These are phyloP conservation scores for Nomia melanderi DNA, from an alignment of 1,140 invertebrate genomes.

Conservation along the genomic window DNA sequence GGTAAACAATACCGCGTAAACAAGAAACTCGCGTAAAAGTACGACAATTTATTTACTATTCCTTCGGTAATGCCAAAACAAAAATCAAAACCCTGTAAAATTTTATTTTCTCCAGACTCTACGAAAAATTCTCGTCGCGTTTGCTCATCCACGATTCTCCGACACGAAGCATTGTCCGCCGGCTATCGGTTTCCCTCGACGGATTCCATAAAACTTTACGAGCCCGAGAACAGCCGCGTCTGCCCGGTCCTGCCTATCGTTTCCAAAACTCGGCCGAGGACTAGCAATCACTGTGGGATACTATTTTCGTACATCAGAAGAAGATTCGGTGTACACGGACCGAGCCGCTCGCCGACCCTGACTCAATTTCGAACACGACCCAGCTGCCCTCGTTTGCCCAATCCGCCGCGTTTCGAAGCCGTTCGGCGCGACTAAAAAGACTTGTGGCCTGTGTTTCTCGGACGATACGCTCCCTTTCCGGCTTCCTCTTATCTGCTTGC, in stretches of 20 bases:
- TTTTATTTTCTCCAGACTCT: too few relatives aligned
- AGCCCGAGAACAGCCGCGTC: not conserved
- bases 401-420: slow-evolving; percentile 53
- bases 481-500: not conserved
- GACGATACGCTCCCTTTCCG: too few relatives aligned
- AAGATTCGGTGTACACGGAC: slow-evolving; percentile 55
- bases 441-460: slow-evolving; percentile 33
- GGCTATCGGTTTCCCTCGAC: not conserved
- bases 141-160: not conserved
- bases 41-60: too few relatives aligned
- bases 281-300: slow-evolving; percentile 42
- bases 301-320: slow-evolving; percentile 63
- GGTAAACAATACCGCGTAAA: too few relatives aligned
- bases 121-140: not conserved
- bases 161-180: not conserved
- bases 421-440: slow-evolving; percentile 40
- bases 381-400: slow-evolving; percentile 63
- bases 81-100: too few relatives aligned
- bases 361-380: slow-evolving; percentile 71
- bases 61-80: too few relatives aligned
- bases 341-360: slow-evolving; percentile 67
- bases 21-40: too few relatives aligned
- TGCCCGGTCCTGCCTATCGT: slow-evolving; percentile 29
- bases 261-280: slow-evolving; percentile 56
- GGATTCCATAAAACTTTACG: slow-evolving; percentile 16